phyloP scores from a whole-genome alignment of 2,888 invertebrate genomes.

The Folsomia candida region DNA sequence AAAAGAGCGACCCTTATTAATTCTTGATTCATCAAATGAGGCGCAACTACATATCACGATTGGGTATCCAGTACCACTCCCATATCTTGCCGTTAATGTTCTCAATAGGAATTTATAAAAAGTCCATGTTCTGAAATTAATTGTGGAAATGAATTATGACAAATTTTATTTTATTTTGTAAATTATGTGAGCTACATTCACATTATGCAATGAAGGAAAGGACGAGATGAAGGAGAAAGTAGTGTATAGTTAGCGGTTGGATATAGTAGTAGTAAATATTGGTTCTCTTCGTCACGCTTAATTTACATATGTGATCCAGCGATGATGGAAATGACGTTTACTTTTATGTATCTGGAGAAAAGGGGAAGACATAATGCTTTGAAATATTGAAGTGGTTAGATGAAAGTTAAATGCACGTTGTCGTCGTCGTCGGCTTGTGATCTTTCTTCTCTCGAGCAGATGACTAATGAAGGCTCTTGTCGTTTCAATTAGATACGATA shows the following conservation, averaged over 20 bases:
- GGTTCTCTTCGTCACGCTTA: neutral
- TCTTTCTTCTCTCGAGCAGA: slow-evolving; percentile 1
- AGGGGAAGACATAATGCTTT: neutral
- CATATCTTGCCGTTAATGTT: too few species aligned
- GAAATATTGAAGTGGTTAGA: neutral
- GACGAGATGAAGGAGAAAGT: too few species aligned
- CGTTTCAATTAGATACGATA: slow-evolving; percentile 45
- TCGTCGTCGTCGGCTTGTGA: neutral
- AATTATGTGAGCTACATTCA: too few species aligned
- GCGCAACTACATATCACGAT: too few species aligned
- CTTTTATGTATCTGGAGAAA: neutral
- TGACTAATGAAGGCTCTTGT: slow-evolving; percentile 29
- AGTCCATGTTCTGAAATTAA: too few species aligned
- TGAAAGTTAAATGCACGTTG: neutral
- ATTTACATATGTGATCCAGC: neutral
- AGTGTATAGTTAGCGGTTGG: too few species aligned
- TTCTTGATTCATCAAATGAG: neutral
- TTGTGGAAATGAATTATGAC: too few species aligned
- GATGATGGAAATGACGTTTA: slow-evolving; percentile 17
- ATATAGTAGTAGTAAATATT: too few species aligned
- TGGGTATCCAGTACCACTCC: too few species aligned
- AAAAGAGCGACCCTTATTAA: neutral
- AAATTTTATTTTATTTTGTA: too few species aligned
- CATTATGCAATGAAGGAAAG: too few species aligned
- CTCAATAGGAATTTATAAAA: too few species aligned